Base-by-base conservation (phyloP, 2,888 invertebrate species). In the Autographa gamma region DNA sequence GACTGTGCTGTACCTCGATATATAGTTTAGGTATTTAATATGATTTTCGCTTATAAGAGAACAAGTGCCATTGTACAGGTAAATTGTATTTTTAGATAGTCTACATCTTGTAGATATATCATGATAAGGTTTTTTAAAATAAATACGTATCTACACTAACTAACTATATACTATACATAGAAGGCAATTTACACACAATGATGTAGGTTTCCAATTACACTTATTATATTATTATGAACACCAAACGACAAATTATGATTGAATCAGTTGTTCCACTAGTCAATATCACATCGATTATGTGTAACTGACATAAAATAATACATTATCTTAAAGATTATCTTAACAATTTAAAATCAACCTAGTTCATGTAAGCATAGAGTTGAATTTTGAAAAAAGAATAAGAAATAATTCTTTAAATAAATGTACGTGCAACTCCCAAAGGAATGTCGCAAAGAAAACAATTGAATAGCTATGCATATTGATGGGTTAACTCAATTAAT, bases 381-480 rank as follows among this genome's bases (percentile, higher is more conserved):
- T 59, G 19, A 54, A 18, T 61, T 38, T 77, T 43, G 13, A 61
- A 3, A 72, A 14, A 41, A 59, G 34, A 67, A 60, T 65, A 34
- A 58, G 52, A 54, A 60, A 63, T 31, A 9, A 9, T 48, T 43
- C 52, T 16, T 32, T 14, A 34, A 64, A 52, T 70, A 54, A 66
- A 63, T 61, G 63, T 65, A 38, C 60, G 59, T 76, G 75, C 67
- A 68, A 76, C 67, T 77, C 59, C 68, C 67, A 58, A 48, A 76
- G 80, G 85, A 86, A 87, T 87, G 83, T 71, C 52, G 74, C 31
- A 76, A 74, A 63, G 82, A 84, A 86, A 82, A 84, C 82, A 83
- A 83, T 79, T 72, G 79, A 77, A 71, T 76, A 60, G 41, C 63
- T 67, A 67, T 71, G 79, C 70, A 82, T 82, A 82, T 71, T 77